phyloP scores from a whole-genome alignment of 2,888 invertebrate genomes.

The Leptinotarsa juncta region DNA sequence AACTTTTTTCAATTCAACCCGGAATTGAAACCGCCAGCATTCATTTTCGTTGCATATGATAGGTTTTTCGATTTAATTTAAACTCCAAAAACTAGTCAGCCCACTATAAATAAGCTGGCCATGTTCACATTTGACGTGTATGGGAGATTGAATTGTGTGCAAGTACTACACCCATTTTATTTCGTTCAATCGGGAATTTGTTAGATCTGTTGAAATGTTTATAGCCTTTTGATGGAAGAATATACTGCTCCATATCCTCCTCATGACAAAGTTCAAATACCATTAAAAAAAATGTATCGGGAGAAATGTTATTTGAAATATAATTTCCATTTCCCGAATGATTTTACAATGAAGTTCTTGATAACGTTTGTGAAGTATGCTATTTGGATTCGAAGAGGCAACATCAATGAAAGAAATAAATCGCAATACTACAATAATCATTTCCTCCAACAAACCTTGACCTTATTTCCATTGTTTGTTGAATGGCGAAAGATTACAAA shows the following conservation, averaged over 20 bases:
- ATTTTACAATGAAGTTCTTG: no score
- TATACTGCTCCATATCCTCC: background rate
- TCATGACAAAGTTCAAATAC: no score
- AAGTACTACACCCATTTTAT: conserved; percentile 12
- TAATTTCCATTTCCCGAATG: no score
- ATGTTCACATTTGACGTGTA: conserved; percentile 16
- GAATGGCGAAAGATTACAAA: no score
- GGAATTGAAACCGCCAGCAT: conserved; percentile 9
- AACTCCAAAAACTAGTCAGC: conserved; percentile 12
- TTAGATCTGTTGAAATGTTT: background rate
- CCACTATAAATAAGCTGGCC: conserved; percentile 13
- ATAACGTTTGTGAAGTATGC: no score
- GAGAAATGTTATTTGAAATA: no score
- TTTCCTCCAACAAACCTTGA: no score
- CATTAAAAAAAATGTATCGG: no score
- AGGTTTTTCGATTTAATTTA: conserved; percentile 15
- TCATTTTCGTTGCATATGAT: conserved; percentile 17
- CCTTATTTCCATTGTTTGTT: no score
- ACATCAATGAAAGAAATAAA: no score
- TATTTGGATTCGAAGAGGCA: no score
- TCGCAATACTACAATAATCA: no score
- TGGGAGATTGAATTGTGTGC: conserved; percentile 7
- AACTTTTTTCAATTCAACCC: background rate
- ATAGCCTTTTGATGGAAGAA: background rate
- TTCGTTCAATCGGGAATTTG: background rate